These are phyloP conservation scores for Iguana delicatissima DNA, from an alignment of 2,797 vertebrate genomes.

Conservation along the genomic window DNA sequence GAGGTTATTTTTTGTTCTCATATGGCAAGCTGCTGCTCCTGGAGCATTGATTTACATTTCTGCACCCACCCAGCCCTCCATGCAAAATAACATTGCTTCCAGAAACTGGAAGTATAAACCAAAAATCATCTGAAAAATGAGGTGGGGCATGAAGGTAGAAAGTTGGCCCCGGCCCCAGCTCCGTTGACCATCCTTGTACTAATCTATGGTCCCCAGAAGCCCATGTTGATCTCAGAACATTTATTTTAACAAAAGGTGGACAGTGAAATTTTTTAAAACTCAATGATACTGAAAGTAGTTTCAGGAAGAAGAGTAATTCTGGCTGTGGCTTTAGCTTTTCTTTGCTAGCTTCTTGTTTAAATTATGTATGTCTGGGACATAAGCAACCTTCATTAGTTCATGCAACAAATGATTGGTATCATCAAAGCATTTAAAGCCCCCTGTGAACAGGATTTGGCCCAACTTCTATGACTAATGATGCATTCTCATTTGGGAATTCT, in stretches of 20 bases:
- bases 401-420: not conserved
- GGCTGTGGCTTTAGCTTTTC: not conserved
- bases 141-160: too few relatives aligned
- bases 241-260: not conserved
- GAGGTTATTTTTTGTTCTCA: too few relatives aligned
- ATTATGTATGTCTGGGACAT: not conserved
- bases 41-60: too few relatives aligned
- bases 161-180: too few relatives aligned
- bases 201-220: not conserved
- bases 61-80: too few relatives aligned
- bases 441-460: not conserved
- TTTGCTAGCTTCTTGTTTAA: not conserved
- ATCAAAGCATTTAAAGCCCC: constrained; percentile 30
- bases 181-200: too few relatives aligned
- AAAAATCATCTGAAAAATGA: too few relatives aligned
- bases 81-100: too few relatives aligned
- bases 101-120: too few relatives aligned
- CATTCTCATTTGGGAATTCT: not conserved
- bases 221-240: not conserved
- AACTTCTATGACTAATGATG: constrained; percentile 9
- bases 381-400: constrained; percentile 8
- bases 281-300: not conserved
- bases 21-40: too few relatives aligned
- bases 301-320: not conserved
- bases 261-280: not conserved